A percentile compares a stretch with the other conserved stretches of the same genome.
Conservation (phyloP, 2,113 vertebrate genomes). For the Pseudopodoces humilis region DNA sequence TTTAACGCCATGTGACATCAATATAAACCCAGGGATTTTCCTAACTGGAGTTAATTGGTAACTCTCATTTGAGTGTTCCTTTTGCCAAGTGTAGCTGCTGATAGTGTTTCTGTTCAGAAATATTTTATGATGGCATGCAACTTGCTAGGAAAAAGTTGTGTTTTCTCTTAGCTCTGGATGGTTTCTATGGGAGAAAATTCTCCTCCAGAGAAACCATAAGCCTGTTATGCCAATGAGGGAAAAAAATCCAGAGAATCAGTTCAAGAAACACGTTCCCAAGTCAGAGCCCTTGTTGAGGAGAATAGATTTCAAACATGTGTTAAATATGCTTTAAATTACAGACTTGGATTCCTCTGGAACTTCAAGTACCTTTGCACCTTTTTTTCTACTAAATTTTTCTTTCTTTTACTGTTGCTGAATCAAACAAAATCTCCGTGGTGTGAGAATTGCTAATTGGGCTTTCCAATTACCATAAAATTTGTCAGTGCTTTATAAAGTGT, state of each 20-base stretch:
- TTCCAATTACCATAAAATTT: constrained; percentile 1
- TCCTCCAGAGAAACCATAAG: background rate
- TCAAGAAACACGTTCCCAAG: background rate
- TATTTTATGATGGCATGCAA: background rate
- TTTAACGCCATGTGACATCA: background rate
- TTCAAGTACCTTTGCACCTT: background rate
- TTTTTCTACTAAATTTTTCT: background rate
- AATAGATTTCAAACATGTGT: background rate
- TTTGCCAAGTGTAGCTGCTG: background rate
- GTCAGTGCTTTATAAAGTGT: background rate
- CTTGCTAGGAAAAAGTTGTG: background rate
- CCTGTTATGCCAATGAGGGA: background rate
- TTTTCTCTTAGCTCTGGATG: background rate
- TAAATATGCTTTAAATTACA: constrained; percentile 6
- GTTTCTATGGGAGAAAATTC: background rate
- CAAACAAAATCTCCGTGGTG: background rate
- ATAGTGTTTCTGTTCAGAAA: background rate
- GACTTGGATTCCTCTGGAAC: background rate
- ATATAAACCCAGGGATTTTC: accelerated
- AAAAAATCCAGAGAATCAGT: background rate
- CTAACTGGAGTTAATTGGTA: background rate
- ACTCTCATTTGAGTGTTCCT: background rate
- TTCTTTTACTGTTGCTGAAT: background rate
- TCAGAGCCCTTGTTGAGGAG: background rate
- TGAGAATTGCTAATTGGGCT: constrained; percentile 3